phyloP scores from a whole-genome alignment of 2,797 vertebrate genomes.

The Lindbergichthys nudifrons region DNA sequence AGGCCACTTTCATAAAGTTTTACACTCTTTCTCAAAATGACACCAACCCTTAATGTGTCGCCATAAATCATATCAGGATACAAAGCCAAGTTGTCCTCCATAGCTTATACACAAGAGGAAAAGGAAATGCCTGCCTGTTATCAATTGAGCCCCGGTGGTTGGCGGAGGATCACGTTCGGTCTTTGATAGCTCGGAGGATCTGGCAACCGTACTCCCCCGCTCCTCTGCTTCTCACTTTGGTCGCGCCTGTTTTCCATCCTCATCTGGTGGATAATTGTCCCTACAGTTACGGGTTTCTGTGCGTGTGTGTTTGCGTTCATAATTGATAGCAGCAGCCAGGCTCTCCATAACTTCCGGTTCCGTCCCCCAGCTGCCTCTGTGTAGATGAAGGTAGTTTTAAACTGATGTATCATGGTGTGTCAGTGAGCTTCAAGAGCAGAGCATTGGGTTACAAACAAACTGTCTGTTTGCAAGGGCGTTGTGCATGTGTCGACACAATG shows the following conservation, averaged over 20 bases:
- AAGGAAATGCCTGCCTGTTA: slow-evolving; percentile 71
- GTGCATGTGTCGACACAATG: background rate
- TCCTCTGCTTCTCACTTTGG: slow-evolving; percentile 56
- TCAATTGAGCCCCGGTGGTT: slow-evolving; percentile 69
- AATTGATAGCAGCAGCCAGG: slow-evolving; percentile 73
- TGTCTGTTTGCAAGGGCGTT: background rate
- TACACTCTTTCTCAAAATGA: slow-evolving; percentile 2
- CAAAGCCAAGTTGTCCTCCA: slow-evolving; percentile 33
- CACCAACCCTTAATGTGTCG: background rate
- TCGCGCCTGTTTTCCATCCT: slow-evolving; percentile 71
- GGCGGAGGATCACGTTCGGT: slow-evolving; percentile 61
- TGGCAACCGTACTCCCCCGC: slow-evolving; percentile 59
- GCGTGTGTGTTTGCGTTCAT: slow-evolving; percentile 51
- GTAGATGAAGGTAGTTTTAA: slow-evolving; percentile 2
- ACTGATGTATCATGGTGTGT: background rate
- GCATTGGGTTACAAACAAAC: background rate
- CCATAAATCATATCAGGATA: slow-evolving; percentile 32
- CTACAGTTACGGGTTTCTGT: slow-evolving; percentile 60
- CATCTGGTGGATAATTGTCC: slow-evolving; percentile 79
- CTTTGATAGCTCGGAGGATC: slow-evolving; percentile 72
- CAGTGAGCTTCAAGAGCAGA: background rate
- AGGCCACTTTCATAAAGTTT: background rate
- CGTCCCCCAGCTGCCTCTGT: slow-evolving; percentile 1
- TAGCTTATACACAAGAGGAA: slow-evolving; percentile 32
- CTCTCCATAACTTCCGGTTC: slow-evolving; percentile 61